Percentiles rank a stretch among this genome's conserved stretches.
Evolutionary conservation across 2,888 invertebrate genomes (phyloP).

Genomic region (Stenodera caucasica): DNA sequence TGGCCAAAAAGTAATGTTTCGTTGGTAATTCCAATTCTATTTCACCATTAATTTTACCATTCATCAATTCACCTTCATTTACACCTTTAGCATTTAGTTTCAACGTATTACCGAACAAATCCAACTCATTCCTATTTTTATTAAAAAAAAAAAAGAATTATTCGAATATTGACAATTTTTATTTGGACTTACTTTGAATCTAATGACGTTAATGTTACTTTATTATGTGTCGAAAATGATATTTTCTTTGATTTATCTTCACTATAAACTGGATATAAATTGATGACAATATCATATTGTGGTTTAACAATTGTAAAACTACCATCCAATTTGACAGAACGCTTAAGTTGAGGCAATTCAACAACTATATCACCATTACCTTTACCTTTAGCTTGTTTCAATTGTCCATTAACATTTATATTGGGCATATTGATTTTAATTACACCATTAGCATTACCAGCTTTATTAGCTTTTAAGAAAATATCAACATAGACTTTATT

Average conservation of each 20-base stretch:
- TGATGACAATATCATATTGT: constrained; percentile 64
- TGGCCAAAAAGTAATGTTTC: constrained; percentile 55
- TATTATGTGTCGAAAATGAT: constrained; percentile 65
- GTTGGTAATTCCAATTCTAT: constrained; percentile 59
- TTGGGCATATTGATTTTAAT: constrained; percentile 65
- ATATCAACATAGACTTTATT: constrained; percentile 59
- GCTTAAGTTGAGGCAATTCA: constrained; percentile 63
- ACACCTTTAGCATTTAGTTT: constrained; percentile 57
- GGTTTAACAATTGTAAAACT: constrained; percentile 65
- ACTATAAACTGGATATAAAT: constrained; percentile 68
- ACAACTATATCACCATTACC: constrained; percentile 65
- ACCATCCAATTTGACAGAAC: constrained; percentile 65
- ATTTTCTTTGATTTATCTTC: constrained; percentile 71
- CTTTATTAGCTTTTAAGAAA: constrained; percentile 57
- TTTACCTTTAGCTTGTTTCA: constrained; percentile 65
- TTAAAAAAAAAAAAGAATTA: no score
- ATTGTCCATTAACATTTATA: constrained; percentile 65
- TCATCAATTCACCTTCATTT: constrained; percentile 52
- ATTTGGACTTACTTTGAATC: not conserved
- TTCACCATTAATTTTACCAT: constrained; percentile 56
- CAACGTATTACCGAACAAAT: constrained; percentile 57
- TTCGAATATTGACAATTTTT: no score
- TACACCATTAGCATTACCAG: constrained; percentile 55
- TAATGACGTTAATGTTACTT: constrained; percentile 57
- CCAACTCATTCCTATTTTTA: constrained; percentile 58